Conservation (phyloP, 2,888 invertebrate genomes). For the Pelosia muscerda region DNA sequence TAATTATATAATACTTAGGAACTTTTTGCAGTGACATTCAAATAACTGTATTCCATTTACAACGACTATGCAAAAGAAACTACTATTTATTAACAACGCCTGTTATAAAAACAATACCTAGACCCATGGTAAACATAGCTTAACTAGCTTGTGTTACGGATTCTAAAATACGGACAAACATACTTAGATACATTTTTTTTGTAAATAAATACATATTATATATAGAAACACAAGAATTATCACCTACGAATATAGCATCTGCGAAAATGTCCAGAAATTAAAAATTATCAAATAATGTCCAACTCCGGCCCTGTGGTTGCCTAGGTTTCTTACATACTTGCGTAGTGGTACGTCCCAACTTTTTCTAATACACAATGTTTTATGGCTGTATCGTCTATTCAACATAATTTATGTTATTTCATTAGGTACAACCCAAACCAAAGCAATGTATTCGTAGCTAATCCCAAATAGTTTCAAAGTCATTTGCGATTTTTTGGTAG, state of each 20-base stretch:
- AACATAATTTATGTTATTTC: conserved; percentile 25
- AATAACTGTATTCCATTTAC: not conserved
- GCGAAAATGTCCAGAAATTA: not conserved
- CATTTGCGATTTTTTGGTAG: not conserved
- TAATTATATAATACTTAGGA: not conserved
- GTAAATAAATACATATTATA: no score
- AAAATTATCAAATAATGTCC: not conserved
- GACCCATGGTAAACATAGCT: no score
- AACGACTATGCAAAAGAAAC: conserved; percentile 6
- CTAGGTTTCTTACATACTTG: conserved; percentile 27
- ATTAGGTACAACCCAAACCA: conserved; percentile 15
- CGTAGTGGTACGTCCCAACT: conserved; percentile 37
- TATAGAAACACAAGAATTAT: no score
- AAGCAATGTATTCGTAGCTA: conserved; percentile 15
- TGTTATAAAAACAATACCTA: no score
- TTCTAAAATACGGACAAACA: no score
- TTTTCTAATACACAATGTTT: conserved; percentile 31
- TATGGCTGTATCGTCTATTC: conserved; percentile 21
- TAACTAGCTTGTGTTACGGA: no score
- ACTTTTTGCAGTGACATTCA: conserved; percentile 7
- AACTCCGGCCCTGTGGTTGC: conserved; percentile 16
- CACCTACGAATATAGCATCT: no score
- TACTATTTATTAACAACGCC: not conserved
- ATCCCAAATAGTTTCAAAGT: conserved; percentile 10
- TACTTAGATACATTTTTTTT: no score